Evolutionary conservation across 2,113 vertebrate genomes (phyloP).

Genomic region (Trachemys scripta): DNA sequence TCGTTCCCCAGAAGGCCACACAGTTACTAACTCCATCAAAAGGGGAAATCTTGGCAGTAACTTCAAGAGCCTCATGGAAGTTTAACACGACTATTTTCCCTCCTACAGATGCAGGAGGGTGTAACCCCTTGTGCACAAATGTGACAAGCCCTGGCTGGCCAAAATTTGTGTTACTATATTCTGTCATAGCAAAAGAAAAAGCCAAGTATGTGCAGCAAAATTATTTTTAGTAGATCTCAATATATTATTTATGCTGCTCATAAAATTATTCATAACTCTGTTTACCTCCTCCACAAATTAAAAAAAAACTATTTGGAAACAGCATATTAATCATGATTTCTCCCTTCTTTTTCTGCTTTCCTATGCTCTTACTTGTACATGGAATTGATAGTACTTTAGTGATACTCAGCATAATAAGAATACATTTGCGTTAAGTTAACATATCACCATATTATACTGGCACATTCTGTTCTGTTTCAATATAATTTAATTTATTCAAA

Average conservation of each 20-base stretch:
- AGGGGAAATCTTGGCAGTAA: not conserved
- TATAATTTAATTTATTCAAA: conserved; percentile 31
- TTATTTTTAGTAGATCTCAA: not conserved
- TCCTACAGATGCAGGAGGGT: not conserved
- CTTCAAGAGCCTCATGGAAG: not conserved
- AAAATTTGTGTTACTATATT: not conserved
- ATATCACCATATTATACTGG: not conserved
- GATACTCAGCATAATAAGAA: not conserved
- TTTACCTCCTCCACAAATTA: not conserved
- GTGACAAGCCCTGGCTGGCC: not conserved
- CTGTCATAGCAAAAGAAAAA: not conserved
- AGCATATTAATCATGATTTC: not conserved
- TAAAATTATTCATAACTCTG: not conserved
- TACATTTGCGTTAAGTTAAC: not conserved
- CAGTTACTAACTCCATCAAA: not conserved
- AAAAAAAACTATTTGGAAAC: not conserved
- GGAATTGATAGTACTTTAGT: not conserved
- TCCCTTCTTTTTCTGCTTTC: not conserved
- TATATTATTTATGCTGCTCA: not conserved
- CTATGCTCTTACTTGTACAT: not conserved
- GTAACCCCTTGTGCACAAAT: not conserved
- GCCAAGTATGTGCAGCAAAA: not conserved
- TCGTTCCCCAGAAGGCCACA: not conserved
- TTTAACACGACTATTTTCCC: not conserved
- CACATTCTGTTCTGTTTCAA: not conserved